These are phyloP conservation scores for Glossophaga mutica DNA, from an alignment of 2,797 vertebrate genomes.

Conservation along the genomic window DNA sequence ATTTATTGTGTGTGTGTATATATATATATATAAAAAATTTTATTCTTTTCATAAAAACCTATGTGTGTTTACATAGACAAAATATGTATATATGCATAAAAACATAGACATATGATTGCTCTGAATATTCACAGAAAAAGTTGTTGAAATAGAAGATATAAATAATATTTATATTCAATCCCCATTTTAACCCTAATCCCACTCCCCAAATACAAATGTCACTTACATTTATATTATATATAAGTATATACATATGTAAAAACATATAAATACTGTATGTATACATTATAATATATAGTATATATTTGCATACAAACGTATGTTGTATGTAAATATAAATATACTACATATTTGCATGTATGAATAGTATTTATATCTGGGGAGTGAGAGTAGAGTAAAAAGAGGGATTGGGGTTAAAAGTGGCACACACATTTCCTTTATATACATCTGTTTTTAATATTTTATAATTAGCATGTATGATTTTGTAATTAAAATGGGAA, in stretches of 20 bases:
- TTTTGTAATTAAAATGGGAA: conserved; percentile 1
- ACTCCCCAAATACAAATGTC: no score
- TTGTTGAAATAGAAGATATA: background rate
- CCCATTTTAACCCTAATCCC: no score
- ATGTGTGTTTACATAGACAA: background rate
- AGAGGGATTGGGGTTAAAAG: background rate
- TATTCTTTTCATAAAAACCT: background rate
- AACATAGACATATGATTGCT: background rate
- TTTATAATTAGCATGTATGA: background rate
- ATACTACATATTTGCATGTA: background rate
- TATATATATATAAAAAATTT: background rate
- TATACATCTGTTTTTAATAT: background rate
- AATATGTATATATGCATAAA: background rate
- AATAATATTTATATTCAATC: background rate
- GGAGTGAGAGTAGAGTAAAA: background rate
- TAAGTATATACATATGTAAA: no score
- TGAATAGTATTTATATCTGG: background rate
- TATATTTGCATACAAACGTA: no score
- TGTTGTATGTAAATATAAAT: no score
- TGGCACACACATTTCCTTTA: background rate
- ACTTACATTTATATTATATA: no score
- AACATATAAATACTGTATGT: no score
- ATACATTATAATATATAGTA: no score
- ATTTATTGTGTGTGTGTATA: no score
- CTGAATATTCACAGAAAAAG: conserved; percentile 36